phyloP scores from a whole-genome alignment of 2,113 vertebrate species.

The Mugil cephalus region DNA sequence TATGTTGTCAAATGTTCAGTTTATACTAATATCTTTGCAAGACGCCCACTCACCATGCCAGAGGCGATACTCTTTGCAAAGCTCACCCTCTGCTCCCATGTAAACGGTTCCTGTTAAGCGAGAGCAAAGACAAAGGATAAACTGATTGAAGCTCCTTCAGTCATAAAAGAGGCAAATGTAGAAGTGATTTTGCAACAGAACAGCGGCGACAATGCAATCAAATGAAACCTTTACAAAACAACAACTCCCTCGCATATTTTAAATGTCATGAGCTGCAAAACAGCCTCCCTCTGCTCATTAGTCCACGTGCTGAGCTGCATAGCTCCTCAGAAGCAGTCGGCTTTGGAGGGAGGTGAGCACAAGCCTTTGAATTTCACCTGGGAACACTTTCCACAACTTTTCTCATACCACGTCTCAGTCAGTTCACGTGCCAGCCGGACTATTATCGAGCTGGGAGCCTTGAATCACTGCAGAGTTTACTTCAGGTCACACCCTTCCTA shows the following conservation, averaged over 20 bases:
- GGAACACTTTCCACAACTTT: conserved; percentile 66
- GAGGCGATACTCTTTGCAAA: conserved; percentile 95
- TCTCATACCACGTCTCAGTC: conserved; percentile 34
- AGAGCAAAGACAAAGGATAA: conserved; percentile 37
- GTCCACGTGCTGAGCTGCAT: background rate
- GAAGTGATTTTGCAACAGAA: background rate
- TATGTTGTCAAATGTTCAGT: conserved; percentile 9
- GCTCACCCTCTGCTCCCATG: conserved; percentile 95
- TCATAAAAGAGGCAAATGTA: background rate
- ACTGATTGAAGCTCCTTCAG: conserved; percentile 16
- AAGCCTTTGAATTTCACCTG: conserved; percentile 64
- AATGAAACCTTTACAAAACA: background rate
- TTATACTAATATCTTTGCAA: conserved; percentile 8
- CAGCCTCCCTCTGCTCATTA: conserved; percentile 4
- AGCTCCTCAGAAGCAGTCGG: background rate
- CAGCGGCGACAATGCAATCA: background rate
- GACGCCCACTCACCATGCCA: conserved; percentile 90
- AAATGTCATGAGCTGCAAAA: background rate
- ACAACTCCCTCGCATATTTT: background rate
- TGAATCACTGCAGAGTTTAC: conserved; percentile 56
- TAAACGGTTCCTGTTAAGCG: conserved; percentile 88
- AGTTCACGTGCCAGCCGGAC: conserved; percentile 39
- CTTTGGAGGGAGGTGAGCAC: conserved; percentile 38
- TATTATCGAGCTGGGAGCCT: conserved; percentile 27
- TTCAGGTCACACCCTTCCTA: conserved; percentile 53